phyloP scores from a whole-genome alignment of 1,140 invertebrate species.

The Lepidurus packardi region DNA sequence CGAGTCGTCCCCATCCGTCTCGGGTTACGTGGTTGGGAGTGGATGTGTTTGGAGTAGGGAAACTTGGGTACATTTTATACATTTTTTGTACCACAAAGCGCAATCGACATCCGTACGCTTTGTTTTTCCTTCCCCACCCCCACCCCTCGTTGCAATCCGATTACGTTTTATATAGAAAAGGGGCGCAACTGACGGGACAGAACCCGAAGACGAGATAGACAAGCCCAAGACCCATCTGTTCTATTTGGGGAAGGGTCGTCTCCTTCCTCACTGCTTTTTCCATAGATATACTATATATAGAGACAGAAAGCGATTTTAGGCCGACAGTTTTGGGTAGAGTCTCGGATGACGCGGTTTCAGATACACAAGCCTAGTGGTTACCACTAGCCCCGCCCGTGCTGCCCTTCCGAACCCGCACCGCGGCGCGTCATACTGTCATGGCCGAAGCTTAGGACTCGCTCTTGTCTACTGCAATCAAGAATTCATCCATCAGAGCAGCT shows the following conservation, averaged over 20 bases:
- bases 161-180: constrained; percentile 6
- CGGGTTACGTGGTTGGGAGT: background rate
- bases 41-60: background rate
- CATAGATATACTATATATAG: background rate
- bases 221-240: background rate
- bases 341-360: constrained; percentile 7
- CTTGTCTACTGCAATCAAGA: background rate
- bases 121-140: background rate
- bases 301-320: background rate
- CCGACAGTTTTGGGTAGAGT: background rate
- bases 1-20: background rate
- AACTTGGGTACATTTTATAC: background rate
- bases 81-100: background rate
- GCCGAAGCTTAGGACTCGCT: background rate
- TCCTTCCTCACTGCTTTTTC: background rate
- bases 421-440: too few relatives aligned
- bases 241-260: background rate
- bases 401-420: background rate
- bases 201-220: background rate
- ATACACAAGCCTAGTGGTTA: background rate
- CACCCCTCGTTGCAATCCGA: constrained; percentile 9
- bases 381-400: background rate
- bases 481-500: constrained; percentile 8
- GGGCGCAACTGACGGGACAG: background rate
- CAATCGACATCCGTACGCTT: background rate